phyloP scores from a whole-genome alignment of 1,140 invertebrate genomes.

The Epicauta chinensis region DNA sequence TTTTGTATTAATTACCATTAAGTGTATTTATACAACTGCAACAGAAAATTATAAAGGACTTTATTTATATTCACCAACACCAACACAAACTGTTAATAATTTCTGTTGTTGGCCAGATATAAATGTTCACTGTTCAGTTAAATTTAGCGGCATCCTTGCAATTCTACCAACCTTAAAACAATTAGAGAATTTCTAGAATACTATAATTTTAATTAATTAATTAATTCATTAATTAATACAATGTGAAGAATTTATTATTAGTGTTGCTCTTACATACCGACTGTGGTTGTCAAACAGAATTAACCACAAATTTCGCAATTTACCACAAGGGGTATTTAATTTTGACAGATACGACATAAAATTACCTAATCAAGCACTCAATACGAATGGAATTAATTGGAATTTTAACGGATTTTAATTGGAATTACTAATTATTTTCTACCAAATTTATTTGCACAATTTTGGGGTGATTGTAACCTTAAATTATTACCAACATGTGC shows the following conservation, averaged over 20 bases:
- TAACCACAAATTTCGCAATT: too few relatives aligned
- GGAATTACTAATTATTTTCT: too few relatives aligned
- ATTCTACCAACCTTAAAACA: background rate
- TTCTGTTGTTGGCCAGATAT: background rate
- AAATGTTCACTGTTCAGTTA: background rate
- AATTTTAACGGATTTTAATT: too few relatives aligned
- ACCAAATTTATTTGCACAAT: background rate
- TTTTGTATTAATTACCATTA: background rate
- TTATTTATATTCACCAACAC: slow-evolving; percentile 3
- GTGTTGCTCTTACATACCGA: too few relatives aligned
- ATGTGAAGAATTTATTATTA: too few relatives aligned
- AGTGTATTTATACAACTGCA: background rate
- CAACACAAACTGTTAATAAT: background rate
- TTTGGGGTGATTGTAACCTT: slow-evolving; percentile 8
- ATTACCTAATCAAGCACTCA: background rate
- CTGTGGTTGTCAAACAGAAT: too few relatives aligned
- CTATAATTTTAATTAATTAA: too few relatives aligned
- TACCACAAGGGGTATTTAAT: background rate
- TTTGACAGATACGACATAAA: background rate
- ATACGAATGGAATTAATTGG: background rate
- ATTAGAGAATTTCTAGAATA: too few relatives aligned
- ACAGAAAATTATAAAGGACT: background rate
- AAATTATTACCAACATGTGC: slow-evolving; percentile 10
- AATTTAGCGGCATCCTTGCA: slow-evolving; percentile 8
- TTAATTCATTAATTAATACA: too few relatives aligned